A percentile compares a stretch with the other conserved stretches of the same genome.
Conservation (phyloP, 2,113 vertebrate species). For the Oreochromis spilurus region DNA sequence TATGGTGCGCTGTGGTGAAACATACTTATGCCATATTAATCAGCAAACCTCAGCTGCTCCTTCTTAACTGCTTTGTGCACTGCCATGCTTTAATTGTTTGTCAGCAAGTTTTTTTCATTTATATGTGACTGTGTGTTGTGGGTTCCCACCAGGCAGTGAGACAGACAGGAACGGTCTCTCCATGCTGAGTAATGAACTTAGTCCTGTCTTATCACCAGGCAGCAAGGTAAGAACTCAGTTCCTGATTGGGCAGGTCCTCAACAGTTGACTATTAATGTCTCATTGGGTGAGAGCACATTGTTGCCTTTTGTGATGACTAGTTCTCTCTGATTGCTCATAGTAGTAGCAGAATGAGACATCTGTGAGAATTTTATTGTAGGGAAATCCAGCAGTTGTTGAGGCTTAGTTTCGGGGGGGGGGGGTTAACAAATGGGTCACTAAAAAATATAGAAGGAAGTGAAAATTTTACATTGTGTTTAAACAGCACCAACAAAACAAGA, state of each 20-base stretch:
- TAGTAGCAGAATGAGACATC: not conserved
- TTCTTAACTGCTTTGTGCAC: slow-evolving; percentile 16
- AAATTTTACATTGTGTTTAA: not conserved
- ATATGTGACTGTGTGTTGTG: slow-evolving; percentile 64
- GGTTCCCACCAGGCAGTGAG: slow-evolving; percentile 81
- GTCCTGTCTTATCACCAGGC: slow-evolving; percentile 82
- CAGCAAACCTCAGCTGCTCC: slow-evolving; percentile 3
- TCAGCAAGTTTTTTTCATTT: slow-evolving; percentile 37
- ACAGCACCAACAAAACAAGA: not conserved
- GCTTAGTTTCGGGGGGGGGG: rapidly evolving
- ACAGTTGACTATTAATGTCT: not conserved
- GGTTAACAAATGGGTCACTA: not conserved
- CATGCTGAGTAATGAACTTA: slow-evolving; percentile 79
- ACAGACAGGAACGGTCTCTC: slow-evolving; percentile 77
- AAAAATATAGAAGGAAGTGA: not conserved
- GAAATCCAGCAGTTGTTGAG: not conserved
- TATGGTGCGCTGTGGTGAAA: not conserved
- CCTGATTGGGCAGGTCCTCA: slow-evolving; percentile 45
- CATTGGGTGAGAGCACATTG: not conserved
- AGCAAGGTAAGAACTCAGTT: slow-evolving; percentile 76
- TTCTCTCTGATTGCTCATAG: not conserved
- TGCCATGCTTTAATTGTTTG: slow-evolving; percentile 47
- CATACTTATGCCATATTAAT: not conserved
- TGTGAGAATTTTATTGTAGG: not conserved
- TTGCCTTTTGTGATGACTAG: not conserved